These are phyloP conservation scores for Orthonyx spaldingii DNA, from an alignment of 2,113 vertebrate genomes.

Conservation along the genomic window DNA sequence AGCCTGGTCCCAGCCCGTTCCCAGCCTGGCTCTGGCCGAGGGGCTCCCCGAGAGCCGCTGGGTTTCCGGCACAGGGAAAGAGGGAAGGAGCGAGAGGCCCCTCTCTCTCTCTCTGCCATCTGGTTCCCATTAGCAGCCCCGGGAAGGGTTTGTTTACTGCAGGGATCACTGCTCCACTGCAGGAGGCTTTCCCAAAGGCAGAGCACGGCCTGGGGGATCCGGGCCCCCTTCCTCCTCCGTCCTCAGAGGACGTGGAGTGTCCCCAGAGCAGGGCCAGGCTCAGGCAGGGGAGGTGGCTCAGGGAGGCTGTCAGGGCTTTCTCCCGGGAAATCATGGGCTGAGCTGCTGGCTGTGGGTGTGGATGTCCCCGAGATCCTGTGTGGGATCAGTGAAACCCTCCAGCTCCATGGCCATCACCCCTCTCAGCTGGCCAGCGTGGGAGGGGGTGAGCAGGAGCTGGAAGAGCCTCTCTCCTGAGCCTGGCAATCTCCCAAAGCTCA, in stretches of 20 bases:
- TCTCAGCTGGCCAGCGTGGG: accelerated
- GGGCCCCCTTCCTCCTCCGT: not conserved
- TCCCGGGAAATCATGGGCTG: accelerated
- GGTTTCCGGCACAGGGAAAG: not conserved
- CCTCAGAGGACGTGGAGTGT: accelerated
- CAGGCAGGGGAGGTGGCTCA: not conserved
- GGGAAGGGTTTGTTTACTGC: not conserved
- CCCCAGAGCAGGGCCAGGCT: accelerated
- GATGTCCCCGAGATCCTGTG: accelerated
- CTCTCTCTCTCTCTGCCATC: not conserved
- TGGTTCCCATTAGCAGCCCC: constrained; percentile 35
- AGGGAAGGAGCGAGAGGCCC: not conserved
- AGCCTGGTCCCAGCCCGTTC: too few relatives aligned
- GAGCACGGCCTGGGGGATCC: accelerated
- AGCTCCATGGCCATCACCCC: not conserved
- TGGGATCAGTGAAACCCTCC: not conserved
- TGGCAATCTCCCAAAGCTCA: not conserved
- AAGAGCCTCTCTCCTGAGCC: not conserved
- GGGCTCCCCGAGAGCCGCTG: not conserved
- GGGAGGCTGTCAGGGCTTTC: not conserved
- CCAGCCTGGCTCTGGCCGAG: not conserved
- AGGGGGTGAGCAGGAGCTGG: not conserved
- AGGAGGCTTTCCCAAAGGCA: not conserved
- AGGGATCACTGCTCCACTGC: not conserved
- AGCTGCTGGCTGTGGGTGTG: not conserved